A percentile compares a stretch with the other conserved stretches of the same genome.
These are phyloP conservation scores for Himalopsyche tibetana DNA, from an alignment of 2,888 invertebrate genomes.

Conservation along the genomic window DNA sequence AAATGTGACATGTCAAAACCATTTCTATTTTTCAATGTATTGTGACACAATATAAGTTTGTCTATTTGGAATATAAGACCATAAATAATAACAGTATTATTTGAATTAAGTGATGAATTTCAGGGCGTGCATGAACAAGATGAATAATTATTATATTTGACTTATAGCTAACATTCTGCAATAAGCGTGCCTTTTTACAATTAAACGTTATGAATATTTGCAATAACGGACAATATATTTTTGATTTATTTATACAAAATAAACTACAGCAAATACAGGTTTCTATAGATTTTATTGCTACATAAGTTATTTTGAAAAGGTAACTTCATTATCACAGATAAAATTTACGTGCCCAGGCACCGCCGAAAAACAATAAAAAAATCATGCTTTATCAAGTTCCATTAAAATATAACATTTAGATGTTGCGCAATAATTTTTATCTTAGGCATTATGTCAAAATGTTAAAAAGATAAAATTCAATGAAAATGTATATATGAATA, in stretches of 20 bases:
- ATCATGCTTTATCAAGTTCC: too few relatives aligned
- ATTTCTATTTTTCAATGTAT: too few relatives aligned
- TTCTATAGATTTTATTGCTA: background rate
- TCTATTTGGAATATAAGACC: too few relatives aligned
- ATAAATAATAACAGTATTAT: too few relatives aligned
- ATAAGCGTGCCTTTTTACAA: conserved; percentile 20
- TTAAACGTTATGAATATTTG: background rate
- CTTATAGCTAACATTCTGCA: conserved; percentile 10
- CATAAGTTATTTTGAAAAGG: background rate
- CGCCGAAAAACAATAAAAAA: background rate
- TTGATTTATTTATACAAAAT: conserved; percentile 1
- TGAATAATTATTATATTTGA: background rate
- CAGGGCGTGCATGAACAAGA: conserved; percentile 1
- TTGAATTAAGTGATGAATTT: background rate
- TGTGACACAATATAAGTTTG: too few relatives aligned
- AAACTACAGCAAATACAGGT: background rate
- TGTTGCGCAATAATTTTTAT: too few relatives aligned
- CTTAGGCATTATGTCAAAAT: too few relatives aligned
- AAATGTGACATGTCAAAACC: too few relatives aligned
- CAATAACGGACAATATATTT: conserved; percentile 9
- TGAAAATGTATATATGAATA: too few relatives aligned
- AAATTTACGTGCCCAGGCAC: conserved; percentile 12
- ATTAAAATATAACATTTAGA: too few relatives aligned
- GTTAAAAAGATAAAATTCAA: too few relatives aligned
- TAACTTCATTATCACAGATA: conserved; percentile 28